Conservation (phyloP, 2,113 vertebrate genomes). For the Aythya baeri region DNA sequence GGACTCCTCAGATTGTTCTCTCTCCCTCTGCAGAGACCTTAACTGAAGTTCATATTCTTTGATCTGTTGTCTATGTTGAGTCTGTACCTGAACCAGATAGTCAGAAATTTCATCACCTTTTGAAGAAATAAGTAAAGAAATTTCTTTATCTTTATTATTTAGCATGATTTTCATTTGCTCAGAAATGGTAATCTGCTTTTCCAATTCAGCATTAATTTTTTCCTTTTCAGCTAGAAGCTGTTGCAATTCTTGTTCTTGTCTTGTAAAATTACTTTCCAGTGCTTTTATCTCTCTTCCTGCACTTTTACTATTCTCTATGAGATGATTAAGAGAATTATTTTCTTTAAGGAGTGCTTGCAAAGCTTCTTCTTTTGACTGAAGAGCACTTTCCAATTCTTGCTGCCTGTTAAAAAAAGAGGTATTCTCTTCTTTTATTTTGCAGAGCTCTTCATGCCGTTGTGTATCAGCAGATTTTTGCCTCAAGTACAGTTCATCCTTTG, state of each 20-base stretch:
- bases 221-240: slow-evolving; percentile 73
- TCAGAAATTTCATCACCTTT: slow-evolving; percentile 84
- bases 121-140: slow-evolving; percentile 83
- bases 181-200: slow-evolving; percentile 83
- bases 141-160: slow-evolving; percentile 85
- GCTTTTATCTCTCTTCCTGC: slow-evolving; percentile 71
- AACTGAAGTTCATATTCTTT: slow-evolving; percentile 79
- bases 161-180: slow-evolving; percentile 84
- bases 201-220: slow-evolving; percentile 71
- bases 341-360: slow-evolving; percentile 75
- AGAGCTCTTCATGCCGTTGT: slow-evolving; percentile 78
- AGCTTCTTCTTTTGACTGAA: slow-evolving; percentile 71
- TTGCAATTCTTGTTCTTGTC: slow-evolving; percentile 76
- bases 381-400: slow-evolving; percentile 64
- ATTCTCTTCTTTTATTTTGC: slow-evolving; percentile 80
- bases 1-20: slow-evolving; percentile 71
- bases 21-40: slow-evolving; percentile 68
- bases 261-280: slow-evolving; percentile 63
- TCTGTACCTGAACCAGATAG: slow-evolving; percentile 83
- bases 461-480: slow-evolving; percentile 73
- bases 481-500: slow-evolving; percentile 64
- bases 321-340: slow-evolving; percentile 68
- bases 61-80: slow-evolving; percentile 77
- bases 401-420: slow-evolving; percentile 60
- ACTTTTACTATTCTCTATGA: slow-evolving; percentile 69